Base-by-base conservation (phyloP, 2,113 vertebrate genomes). In the Hippocampus guttulatus region DNA sequence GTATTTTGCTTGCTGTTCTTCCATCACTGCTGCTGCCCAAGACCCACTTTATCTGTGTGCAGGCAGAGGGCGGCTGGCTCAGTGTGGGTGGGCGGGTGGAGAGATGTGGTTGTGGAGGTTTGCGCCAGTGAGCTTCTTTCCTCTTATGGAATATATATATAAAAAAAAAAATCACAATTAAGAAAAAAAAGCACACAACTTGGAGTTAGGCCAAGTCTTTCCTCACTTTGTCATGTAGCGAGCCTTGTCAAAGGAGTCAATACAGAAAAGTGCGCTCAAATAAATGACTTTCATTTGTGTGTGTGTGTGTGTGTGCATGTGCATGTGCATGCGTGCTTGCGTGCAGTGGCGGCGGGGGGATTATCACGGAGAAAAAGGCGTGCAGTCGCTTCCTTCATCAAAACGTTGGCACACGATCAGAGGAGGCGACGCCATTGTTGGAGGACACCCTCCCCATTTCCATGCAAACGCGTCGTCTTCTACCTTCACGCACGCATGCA, bases 351-450 rank as follows among this genome's bases (percentile, higher is more conserved):
- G 25, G 33, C 33, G 52, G 60, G 77, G 68, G 76, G 89, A 88
- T 92, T 88, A 92, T 91, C 89, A 86, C 77, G 72, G 58, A 81
- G 80, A 79, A 88, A 65, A 89, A 88, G 86, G 87, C 80, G 76
- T 74, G 82, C 82, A 74, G 83, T 81, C 83, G 87, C 89, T 91
- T 91, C 89, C 91, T 91, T 91, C 88, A 91, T 90, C 90, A 91
- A 89, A 91, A 91, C 87, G 86, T 90, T 92, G 91, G 92, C 91
- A 90, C 80, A 64, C 73, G 86, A 91, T 92, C 91, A 92, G 86
- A 89, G 82, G 78, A 88, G 72, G 52, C 49, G 67, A 84, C 87
- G 85, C 88, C 82, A 88, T 90, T 90, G 89, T 91, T 88, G 79
- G 86, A 90, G 87, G 77, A 88, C 79, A 72, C 79, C 70, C 86